Conservation (phyloP, 2,797 vertebrate species). For the Brachyrhaphis roseni region DNA sequence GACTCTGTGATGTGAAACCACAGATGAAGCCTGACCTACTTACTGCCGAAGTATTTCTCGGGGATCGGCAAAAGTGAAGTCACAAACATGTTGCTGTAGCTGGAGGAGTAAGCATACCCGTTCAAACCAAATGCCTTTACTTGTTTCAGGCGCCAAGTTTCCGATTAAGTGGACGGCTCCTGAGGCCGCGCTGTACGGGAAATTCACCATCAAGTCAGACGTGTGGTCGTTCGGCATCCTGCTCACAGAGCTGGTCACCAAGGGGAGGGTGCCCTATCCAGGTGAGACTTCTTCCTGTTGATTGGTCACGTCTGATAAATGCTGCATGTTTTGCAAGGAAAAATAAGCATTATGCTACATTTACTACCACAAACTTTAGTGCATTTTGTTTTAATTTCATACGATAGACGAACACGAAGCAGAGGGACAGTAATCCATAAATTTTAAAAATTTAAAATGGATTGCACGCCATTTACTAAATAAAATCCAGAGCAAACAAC, state of each 20-base stretch:
- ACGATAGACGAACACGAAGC: background rate
- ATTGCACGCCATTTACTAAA: background rate
- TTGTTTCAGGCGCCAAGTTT: constrained; percentile 92
- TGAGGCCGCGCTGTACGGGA: constrained; percentile 94
- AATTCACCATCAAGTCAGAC: constrained; percentile 99
- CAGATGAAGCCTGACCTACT: constrained; percentile 53
- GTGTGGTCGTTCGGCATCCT: constrained; percentile 99
- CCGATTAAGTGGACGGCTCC: constrained; percentile 99
- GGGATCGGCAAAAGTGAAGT: constrained; percentile 6
- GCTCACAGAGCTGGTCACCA: constrained; percentile 98
- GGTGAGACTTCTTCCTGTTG: constrained; percentile 73
- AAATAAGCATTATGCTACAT: background rate
- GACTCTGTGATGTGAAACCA: constrained; percentile 45
- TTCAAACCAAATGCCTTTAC: constrained; percentile 4
- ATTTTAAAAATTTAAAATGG: background rate
- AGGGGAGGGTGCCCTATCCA: constrained; percentile 98
- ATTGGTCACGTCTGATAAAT: constrained; percentile 32
- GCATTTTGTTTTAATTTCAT: background rate
- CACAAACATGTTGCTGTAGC: background rate
- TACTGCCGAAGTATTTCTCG: constrained; percentile 21
- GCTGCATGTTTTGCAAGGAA: constrained; percentile 3
- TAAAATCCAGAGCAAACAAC: background rate
- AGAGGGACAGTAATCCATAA: background rate
- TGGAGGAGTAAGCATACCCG: background rate
- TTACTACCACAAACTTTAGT: background rate